Evolutionary conservation across 2,113 vertebrate species (phyloP).

Genomic region (Heloderma charlesbogerti): DNA sequence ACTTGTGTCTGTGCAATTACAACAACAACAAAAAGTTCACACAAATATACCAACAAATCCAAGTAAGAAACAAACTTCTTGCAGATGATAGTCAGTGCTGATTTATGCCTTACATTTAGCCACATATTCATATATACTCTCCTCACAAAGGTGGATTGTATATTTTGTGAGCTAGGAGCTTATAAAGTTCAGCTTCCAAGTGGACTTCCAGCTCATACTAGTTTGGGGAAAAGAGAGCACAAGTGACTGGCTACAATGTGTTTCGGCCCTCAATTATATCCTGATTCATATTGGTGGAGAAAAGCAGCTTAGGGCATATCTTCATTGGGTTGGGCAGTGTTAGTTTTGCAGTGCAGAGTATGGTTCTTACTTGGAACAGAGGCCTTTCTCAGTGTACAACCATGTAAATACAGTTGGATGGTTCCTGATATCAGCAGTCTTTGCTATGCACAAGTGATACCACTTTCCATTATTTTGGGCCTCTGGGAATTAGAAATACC

Average conservation of each 20-base stretch:
- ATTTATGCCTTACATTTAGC: background rate
- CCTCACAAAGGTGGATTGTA: background rate
- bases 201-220: background rate
- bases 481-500: background rate
- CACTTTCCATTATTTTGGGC: background rate
- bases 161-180: background rate
- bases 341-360: background rate
- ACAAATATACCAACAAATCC: background rate
- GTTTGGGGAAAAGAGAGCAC: background rate
- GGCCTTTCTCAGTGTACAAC: background rate
- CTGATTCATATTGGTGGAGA: background rate
- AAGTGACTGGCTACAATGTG: background rate
- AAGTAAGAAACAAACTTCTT: conserved; percentile 5
- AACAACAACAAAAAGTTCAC: background rate
- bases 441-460: background rate
- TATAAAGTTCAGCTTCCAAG: background rate
- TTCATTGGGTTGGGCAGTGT: background rate
- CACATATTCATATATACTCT: background rate
- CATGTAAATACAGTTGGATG: background rate
- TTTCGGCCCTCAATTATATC: background rate
- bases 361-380: background rate
- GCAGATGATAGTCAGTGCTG: background rate
- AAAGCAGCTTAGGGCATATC: background rate
- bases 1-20: background rate
- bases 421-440: background rate